Evolutionary conservation across 2,888 invertebrate species (phyloP).

Genomic region (Ischnus inquisitorius): DNA sequence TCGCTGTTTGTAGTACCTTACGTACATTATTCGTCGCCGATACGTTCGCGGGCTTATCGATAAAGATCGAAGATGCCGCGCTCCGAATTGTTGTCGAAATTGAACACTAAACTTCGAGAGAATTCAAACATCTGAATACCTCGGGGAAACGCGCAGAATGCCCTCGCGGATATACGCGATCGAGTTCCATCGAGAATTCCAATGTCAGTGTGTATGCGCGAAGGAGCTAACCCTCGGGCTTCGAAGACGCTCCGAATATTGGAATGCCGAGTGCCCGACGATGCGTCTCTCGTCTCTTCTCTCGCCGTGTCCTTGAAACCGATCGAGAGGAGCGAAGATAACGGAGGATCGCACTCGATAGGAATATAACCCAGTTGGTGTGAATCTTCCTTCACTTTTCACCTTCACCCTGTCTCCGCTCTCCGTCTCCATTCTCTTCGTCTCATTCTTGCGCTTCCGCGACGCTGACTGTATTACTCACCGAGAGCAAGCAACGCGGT

Average conservation of each 20-base stretch:
- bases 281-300: conserved; percentile 23
- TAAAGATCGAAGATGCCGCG: neutral
- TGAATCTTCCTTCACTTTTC: neutral
- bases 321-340: neutral
- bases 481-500: neutral
- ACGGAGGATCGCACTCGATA: neutral
- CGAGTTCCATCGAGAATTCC: conserved; percentile 37
- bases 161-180: conserved; percentile 12
- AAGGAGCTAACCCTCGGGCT: conserved; percentile 9
- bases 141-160: conserved; percentile 22
- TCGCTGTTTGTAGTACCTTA: conserved; percentile 6
- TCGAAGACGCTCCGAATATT: conserved; percentile 23
- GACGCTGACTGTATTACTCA: conserved; percentile 20
- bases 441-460: conserved; percentile 9
- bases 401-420: neutral
- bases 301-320: conserved; percentile 19
- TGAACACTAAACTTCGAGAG: conserved; percentile 12
- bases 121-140: conserved; percentile 38
- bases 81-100: conserved; percentile 16
- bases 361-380: neutral
- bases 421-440: neutral
- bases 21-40: neutral
- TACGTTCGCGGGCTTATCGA: neutral
- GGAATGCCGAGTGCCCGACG: conserved; percentile 48
- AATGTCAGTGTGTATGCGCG: conserved; percentile 14